Conservation (phyloP, 2,113 vertebrate species). For the Paratilapia polleni region DNA sequence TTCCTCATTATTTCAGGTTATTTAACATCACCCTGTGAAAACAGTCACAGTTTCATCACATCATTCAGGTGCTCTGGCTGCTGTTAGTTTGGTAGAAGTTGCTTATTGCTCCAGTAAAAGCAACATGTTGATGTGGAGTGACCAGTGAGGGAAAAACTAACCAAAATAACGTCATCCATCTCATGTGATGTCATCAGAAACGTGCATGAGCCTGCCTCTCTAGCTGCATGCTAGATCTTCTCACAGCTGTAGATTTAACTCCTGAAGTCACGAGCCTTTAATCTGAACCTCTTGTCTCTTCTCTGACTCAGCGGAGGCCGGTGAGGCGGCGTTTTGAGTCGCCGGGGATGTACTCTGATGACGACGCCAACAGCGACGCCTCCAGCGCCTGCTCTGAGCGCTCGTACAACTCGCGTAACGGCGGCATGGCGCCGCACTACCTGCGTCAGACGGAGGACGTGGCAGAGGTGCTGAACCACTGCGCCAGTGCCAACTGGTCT, state of each 20-base stretch:
- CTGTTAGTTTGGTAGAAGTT: background rate
- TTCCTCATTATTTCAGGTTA: background rate
- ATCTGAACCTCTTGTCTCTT: background rate
- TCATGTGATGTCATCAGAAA: background rate
- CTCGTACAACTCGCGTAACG: slow-evolving; percentile 92
- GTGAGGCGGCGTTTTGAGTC: slow-evolving; percentile 92
- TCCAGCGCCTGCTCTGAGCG: slow-evolving; percentile 97
- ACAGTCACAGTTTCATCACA: too few species aligned
- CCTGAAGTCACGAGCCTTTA: background rate
- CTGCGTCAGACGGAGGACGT: slow-evolving; percentile 96
- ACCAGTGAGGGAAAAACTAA: background rate
- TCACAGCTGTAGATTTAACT: background rate
- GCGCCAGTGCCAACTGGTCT: slow-evolving; percentile 98
- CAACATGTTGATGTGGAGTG: background rate
- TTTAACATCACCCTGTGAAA: background rate
- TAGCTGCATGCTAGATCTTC: slow-evolving; percentile 20
- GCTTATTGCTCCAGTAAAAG: background rate
- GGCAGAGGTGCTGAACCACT: slow-evolving; percentile 97
- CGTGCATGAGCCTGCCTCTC: background rate
- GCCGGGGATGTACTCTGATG: slow-evolving; percentile 96
- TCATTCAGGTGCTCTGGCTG: background rate
- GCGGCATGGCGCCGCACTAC: slow-evolving; percentile 90
- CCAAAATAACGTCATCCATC: background rate
- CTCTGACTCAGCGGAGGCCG: slow-evolving; percentile 87
- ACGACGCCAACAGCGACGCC: slow-evolving; percentile 96